Base-by-base conservation (phyloP, 1,140 invertebrate species). In the Panonychus citri region DNA sequence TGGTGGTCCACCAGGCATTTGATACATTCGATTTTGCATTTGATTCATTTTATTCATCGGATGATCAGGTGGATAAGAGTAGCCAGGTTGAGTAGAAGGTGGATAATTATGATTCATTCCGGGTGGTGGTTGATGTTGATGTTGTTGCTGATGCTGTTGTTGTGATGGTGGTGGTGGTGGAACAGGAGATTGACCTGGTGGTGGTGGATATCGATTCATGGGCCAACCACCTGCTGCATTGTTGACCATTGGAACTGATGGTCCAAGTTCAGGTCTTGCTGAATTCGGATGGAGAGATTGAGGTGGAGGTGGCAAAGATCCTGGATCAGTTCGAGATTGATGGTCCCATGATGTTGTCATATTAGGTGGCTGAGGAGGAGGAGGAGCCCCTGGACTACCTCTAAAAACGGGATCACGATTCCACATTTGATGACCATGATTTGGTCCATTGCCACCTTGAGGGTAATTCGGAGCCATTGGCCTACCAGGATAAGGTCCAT, bases 321-420 rank as follows among this genome's bases (percentile, higher is more conserved):
- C 43, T 46, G 13, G n/a, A 19, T 34, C 30, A 34, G 13, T n/a
- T 27, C 3, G 3, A 13, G 17, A 25, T 27, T 17, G 15, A 26
- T 24, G 15, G 8, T 27, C 26, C 21, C 17, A 24, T 51, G 43
- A 19, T 10, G n/a, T 19, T 46, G 43, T n/a, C 26, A 46, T 19
- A 24, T 19, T 46, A 19, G 30, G 5, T 46, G 17, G 42, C 7
- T 64, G 61, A 24, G 59, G 61, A 34, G 64, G 62, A 30, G 62
- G 61, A 30, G 61, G 42, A 30, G 7, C 17, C 13, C 21, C 12
- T 37, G 52, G 30, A 30, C 27, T 15, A 53, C 7, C 21, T 12
- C 52, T 15, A 34, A 26, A 30, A 15, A 13, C 10, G 3, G 52
- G 4, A 19, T 46, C 42, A 8, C 42, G 17, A 24, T 46, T 46